A percentile compares a stretch with the other conserved stretches of the same genome.
Evolutionary conservation across 2,113 vertebrate species (phyloP).

Genomic region (Stomatorhinus ivindoensis): DNA sequence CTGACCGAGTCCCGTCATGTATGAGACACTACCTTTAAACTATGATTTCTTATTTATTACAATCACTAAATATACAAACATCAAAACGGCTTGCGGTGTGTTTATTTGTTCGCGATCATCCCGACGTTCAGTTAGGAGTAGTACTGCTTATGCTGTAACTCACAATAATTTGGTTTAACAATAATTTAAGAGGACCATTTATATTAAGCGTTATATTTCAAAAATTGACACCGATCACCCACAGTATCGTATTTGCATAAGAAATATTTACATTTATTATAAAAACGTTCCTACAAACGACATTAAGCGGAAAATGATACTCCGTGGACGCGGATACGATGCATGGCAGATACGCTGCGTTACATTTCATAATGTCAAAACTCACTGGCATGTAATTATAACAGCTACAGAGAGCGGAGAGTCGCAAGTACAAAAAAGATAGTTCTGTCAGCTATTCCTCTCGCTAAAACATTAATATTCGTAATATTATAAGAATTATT

Average conservation of each 20-base stretch:
- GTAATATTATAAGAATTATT: constrained; percentile 20
- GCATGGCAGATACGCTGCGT: not conserved
- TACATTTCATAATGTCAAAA: not conserved
- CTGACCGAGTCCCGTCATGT: not conserved
- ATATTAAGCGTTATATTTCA: not conserved
- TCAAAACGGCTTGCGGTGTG: not conserved
- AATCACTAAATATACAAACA: not conserved
- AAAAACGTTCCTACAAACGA: not conserved
- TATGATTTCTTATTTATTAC: not conserved
- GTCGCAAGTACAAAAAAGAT: not conserved
- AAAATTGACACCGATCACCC: not conserved
- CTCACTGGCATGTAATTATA: not conserved
- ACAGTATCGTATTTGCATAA: not conserved
- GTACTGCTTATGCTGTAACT: not conserved
- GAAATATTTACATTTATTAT: not conserved
- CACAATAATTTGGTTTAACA: not conserved
- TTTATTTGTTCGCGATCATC: not conserved
- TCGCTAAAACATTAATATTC: not conserved
- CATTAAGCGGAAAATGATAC: not conserved
- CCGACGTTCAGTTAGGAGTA: not conserved
- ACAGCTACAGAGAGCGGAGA: not conserved
- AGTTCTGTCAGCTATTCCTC: not conserved
- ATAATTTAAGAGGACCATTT: not conserved
- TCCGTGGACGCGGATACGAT: not conserved
- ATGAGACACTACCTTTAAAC: not conserved